Evolutionary conservation across 1,140 invertebrate genomes (phyloP).

Genomic region (Aleiodes sp.): DNA sequence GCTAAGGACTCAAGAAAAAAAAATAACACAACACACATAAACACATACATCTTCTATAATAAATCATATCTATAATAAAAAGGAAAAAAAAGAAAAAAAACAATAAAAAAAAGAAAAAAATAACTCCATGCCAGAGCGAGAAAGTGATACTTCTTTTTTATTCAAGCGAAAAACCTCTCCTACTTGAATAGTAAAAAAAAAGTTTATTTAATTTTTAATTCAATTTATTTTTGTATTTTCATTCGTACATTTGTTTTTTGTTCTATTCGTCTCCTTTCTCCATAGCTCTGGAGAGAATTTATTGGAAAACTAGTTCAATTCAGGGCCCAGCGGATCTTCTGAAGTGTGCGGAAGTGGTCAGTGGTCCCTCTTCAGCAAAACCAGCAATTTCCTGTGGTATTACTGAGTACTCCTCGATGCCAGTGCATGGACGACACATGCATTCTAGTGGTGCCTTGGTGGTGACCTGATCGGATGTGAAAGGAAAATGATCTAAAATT

Average conservation of each 20-base stretch:
- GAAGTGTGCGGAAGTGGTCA: constrained; percentile 75
- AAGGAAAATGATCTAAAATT: no score
- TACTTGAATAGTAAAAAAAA: no score
- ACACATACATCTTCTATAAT: constrained; percentile 44
- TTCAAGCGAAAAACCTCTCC: no score
- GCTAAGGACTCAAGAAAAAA: constrained; percentile 40
- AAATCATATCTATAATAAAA: constrained; percentile 49
- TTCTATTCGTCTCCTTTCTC: neutral
- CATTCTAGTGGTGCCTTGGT: constrained; percentile 92
- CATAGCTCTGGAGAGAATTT: no score
- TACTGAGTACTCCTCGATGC: constrained; percentile 85
- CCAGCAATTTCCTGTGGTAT: constrained; percentile 90
- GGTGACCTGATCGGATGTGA: constrained; percentile 80
- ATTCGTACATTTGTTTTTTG: neutral
- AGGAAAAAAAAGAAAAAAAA: constrained; percentile 47
- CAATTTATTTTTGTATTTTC: neutral
- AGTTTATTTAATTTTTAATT: no score
- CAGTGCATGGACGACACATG: constrained; percentile 92
- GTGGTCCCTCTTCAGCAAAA: constrained; percentile 81
- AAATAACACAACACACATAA: constrained; percentile 41
- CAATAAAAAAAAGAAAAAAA: constrained; percentile 44
- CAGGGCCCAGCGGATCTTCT: constrained; percentile 67
- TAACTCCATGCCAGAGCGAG: constrained; percentile 47
- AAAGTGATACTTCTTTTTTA: no score
- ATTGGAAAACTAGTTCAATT: constrained; percentile 57